A percentile compares a stretch with the other conserved stretches of the same genome.
Conservation (phyloP, 1,140 invertebrate species). For the Lethrus apterus region DNA sequence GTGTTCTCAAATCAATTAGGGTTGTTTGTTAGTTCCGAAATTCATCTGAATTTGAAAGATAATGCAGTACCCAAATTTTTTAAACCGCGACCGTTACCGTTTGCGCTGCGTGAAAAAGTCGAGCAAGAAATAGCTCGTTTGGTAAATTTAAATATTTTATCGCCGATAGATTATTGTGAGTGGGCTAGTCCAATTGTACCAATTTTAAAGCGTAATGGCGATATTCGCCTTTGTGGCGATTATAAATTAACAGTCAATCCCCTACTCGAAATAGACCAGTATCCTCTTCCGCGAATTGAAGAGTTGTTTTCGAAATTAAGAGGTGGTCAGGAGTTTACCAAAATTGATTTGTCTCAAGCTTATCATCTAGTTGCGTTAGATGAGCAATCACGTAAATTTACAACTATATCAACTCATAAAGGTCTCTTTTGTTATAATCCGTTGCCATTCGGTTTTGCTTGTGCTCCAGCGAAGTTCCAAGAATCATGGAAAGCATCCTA, state of each 20-base stretch:
- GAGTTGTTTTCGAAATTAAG: slow-evolving; percentile 36
- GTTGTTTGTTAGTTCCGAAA: neutral
- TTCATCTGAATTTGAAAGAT: slow-evolving; percentile 1
- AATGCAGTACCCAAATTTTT: neutral
- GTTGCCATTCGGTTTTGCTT: slow-evolving; percentile 3
- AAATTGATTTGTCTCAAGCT: slow-evolving; percentile 41
- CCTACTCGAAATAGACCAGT: slow-evolving; percentile 24
- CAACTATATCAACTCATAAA: slow-evolving; percentile 33
- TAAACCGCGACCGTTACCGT: slow-evolving; percentile 5
- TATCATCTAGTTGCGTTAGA: slow-evolving; percentile 42
- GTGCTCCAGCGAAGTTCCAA: slow-evolving; percentile 28
- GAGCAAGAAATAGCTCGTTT: slow-evolving; percentile 23
- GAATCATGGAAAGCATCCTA: slow-evolving; percentile 30
- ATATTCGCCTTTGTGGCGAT: no score
- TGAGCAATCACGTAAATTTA: slow-evolving; percentile 29
- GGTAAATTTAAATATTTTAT: slow-evolving; percentile 14
- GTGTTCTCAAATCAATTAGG: neutral
- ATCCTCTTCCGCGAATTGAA: slow-evolving; percentile 31
- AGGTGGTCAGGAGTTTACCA: slow-evolving; percentile 30
- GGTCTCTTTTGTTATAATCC: slow-evolving; percentile 24
- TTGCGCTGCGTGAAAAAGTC: slow-evolving; percentile 15
- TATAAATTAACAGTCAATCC: slow-evolving; percentile 35
- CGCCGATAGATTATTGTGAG: slow-evolving; percentile 20
- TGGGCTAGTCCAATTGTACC: slow-evolving; percentile 41
- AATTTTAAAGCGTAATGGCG: slow-evolving; percentile 33